Conservation (phyloP, 2,888 invertebrate species). For the Crematogaster levior region DNA sequence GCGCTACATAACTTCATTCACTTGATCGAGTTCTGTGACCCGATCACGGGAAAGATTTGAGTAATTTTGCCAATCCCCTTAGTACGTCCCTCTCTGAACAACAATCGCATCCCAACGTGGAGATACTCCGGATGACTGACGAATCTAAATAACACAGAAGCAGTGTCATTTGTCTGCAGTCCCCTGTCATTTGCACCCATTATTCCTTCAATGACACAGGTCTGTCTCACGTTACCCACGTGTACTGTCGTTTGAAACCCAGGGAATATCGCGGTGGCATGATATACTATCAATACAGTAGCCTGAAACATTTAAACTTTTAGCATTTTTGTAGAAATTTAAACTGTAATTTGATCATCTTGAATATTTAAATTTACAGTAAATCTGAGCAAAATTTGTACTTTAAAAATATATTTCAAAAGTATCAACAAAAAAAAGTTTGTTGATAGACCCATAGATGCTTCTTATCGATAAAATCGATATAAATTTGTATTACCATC, state of each 20-base stretch:
- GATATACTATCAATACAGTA: slow-evolving; percentile 95
- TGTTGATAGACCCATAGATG: not conserved
- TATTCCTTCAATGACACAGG: slow-evolving; percentile 94
- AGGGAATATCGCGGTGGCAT: slow-evolving; percentile 93
- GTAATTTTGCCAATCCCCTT: slow-evolving; percentile 95
- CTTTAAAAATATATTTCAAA: not conserved
- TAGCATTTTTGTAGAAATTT: not conserved
- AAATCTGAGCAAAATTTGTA: not conserved
- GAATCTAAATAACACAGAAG: slow-evolving; percentile 95
- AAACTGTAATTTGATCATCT: not conserved
- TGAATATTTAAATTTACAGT: not conserved
- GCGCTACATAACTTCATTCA: slow-evolving; percentile 71
- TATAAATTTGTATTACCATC: not conserved
- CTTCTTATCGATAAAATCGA: not conserved
- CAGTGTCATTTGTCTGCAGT: slow-evolving; percentile 93
- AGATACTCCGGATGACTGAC: slow-evolving; percentile 96
- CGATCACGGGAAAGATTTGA: slow-evolving; percentile 89
- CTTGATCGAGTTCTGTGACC: slow-evolving; percentile 61
- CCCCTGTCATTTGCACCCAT: slow-evolving; percentile 89
- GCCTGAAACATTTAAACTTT: slow-evolving; percentile 88
- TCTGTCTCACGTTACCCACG: slow-evolving; percentile 97
- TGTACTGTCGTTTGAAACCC: slow-evolving; percentile 97
- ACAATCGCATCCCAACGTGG: slow-evolving; percentile 91
- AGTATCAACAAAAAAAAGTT: not conserved
- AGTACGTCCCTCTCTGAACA: slow-evolving; percentile 94